phyloP scores from a whole-genome alignment of 2,113 vertebrate genomes.

The Eolophus roseicapilla region DNA sequence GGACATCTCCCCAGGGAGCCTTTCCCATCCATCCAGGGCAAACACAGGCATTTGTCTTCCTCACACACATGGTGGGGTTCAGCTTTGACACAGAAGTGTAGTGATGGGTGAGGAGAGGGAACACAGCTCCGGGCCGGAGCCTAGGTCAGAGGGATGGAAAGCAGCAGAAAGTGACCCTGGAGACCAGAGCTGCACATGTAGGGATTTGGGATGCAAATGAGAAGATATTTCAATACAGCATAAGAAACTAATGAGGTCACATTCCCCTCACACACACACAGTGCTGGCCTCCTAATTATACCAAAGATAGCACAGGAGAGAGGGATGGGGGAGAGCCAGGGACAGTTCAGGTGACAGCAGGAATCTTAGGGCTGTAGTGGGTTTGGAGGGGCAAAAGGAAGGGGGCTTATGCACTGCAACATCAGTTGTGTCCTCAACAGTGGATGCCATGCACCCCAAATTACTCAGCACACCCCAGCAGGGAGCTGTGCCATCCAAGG shows the following conservation, averaged over 20 bases:
- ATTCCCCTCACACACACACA: not conserved
- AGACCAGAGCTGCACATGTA: not conserved
- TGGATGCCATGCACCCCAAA: not conserved
- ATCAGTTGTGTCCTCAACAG: not conserved
- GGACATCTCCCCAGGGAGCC: not conserved
- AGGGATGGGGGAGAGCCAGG: not conserved
- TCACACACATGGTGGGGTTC: not conserved
- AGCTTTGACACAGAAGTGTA: not conserved
- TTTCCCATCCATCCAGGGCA: not conserved
- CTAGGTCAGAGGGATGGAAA: not conserved
- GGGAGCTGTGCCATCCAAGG: not conserved
- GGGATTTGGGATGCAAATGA: constrained; percentile 45
- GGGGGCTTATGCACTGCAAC: not conserved
- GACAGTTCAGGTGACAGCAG: not conserved
- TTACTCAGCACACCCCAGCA: not conserved
- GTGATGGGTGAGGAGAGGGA: fast-evolving
- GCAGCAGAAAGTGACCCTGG: not conserved
- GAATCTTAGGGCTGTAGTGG: not conserved
- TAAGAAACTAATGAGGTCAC: constrained; percentile 58
- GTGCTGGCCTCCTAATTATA: constrained; percentile 49
- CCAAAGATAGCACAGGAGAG: constrained; percentile 18
- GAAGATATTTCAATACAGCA: constrained; percentile 6
- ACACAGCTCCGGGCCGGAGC: not conserved
- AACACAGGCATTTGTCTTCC: not conserved
- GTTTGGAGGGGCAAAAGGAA: not conserved